Conservation (phyloP, 2,797 vertebrate species). For the Eleutherodactylus coqui region DNA sequence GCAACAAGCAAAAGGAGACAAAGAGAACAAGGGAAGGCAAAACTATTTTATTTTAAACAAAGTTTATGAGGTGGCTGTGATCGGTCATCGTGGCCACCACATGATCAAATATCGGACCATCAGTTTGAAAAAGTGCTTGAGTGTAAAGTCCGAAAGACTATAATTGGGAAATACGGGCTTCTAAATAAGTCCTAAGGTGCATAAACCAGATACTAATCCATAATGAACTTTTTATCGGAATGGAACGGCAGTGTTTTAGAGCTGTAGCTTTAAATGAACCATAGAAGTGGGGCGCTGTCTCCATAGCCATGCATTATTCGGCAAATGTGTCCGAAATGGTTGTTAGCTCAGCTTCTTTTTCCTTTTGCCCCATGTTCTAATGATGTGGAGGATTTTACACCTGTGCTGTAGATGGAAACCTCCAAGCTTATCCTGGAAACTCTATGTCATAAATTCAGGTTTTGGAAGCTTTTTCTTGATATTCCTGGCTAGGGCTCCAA, state of each 20-base stretch:
- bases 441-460: conserved; percentile 16
- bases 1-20: too few relatives aligned
- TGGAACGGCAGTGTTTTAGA: background rate
- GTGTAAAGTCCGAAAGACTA: too few relatives aligned
- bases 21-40: too few relatives aligned
- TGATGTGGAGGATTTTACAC: conserved; percentile 53
- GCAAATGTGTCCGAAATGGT: too few relatives aligned
- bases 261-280: background rate
- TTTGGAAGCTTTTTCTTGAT: conserved; percentile 25
- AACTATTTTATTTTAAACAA: too few relatives aligned
- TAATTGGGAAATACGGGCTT: too few relatives aligned
- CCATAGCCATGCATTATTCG: background rate
- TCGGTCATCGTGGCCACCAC: too few relatives aligned
- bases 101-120: too few relatives aligned
- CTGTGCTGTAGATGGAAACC: conserved; percentile 20
- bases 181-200: too few relatives aligned
- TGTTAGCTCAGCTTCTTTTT: background rate
- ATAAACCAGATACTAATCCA: background rate
- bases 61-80: too few relatives aligned
- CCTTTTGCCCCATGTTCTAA: conserved; percentile 11
- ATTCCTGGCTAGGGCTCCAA: conserved; percentile 37
- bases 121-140: too few relatives aligned
- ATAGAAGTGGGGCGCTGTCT: background rate
- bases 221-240: background rate
- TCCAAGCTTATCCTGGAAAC: conserved; percentile 28